Evolutionary conservation across 35 echinoderm and acorn worm species (phyloP).

Genomic region (Amphiura filiformis): DNA sequence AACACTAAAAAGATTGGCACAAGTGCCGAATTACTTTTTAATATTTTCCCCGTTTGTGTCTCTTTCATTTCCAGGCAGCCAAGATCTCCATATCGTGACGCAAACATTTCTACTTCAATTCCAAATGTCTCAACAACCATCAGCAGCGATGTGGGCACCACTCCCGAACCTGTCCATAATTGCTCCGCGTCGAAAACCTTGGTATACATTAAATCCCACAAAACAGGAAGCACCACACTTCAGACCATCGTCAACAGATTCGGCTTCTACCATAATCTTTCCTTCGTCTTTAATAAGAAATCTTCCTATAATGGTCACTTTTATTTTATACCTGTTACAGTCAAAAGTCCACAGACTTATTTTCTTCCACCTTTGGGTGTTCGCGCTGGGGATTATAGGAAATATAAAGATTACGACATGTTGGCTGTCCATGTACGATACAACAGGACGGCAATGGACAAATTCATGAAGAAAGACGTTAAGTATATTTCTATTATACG

Average conservation of each 20-base stretch:
- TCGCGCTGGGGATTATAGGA: background rate
- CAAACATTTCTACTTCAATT: too few relatives aligned
- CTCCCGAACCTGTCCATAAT: background rate
- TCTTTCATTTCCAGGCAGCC: too few relatives aligned
- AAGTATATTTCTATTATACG: constrained; percentile 78
- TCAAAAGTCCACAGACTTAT: background rate
- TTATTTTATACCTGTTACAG: background rate
- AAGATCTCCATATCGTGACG: too few relatives aligned
- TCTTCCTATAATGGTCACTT: background rate
- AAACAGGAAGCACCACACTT: constrained; percentile 53
- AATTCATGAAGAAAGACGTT: constrained; percentile 47
- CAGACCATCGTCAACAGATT: constrained; percentile 30
- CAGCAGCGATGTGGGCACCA: too few relatives aligned
- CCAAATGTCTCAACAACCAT: too few relatives aligned
- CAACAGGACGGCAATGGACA: constrained; percentile 38
- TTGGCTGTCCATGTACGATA: constrained; percentile 61
- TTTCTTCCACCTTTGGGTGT: background rate
- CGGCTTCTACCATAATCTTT: constrained; percentile 14
- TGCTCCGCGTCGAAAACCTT: constrained; percentile 3
- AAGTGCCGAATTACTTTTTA: too few relatives aligned
- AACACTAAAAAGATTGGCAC: too few relatives aligned
- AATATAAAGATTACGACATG: constrained; percentile 49
- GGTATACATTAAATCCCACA: constrained; percentile 57
- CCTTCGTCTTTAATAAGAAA: constrained; percentile 21
- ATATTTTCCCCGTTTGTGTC: too few relatives aligned